Conservation (phyloP, 2,888 invertebrate species). For the Aleiodes testaceus region DNA sequence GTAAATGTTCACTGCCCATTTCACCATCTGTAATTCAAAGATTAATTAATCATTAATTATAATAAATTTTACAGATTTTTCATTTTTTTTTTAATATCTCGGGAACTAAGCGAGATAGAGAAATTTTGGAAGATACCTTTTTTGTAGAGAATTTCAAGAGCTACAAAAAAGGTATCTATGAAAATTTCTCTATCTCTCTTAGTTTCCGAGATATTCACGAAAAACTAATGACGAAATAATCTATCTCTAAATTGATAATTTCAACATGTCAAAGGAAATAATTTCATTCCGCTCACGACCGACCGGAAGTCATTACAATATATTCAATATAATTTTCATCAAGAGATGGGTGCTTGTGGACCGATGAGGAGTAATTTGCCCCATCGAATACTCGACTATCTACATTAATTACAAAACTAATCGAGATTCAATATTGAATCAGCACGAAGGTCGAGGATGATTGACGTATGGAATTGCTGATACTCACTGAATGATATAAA, state of each 20-base stretch:
- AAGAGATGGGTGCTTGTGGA: background rate
- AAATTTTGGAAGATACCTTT: too few relatives aligned
- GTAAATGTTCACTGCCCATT: constrained; percentile 65
- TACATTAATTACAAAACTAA: constrained; percentile 4
- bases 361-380: background rate
- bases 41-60: background rate
- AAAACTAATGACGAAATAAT: background rate
- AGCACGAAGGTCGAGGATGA: background rate
- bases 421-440: background rate
- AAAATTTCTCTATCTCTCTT: too few relatives aligned
- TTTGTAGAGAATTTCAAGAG: too few relatives aligned
- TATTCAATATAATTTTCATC: background rate
- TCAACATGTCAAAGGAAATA: background rate
- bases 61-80: too few relatives aligned
- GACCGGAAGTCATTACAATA: constrained; percentile 4
- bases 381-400: background rate
- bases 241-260: background rate
- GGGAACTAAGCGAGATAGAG: too few relatives aligned
- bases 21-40: constrained; percentile 65
- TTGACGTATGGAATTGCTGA: too few relatives aligned
- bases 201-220: too few relatives aligned
- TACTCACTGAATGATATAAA: too few relatives aligned
- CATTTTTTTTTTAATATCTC: too few relatives aligned
- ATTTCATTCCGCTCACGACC: background rate
- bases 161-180: too few relatives aligned